Evolutionary conservation across 2,888 invertebrate genomes (phyloP).

Genomic region (Hoplodrina blanda): DNA sequence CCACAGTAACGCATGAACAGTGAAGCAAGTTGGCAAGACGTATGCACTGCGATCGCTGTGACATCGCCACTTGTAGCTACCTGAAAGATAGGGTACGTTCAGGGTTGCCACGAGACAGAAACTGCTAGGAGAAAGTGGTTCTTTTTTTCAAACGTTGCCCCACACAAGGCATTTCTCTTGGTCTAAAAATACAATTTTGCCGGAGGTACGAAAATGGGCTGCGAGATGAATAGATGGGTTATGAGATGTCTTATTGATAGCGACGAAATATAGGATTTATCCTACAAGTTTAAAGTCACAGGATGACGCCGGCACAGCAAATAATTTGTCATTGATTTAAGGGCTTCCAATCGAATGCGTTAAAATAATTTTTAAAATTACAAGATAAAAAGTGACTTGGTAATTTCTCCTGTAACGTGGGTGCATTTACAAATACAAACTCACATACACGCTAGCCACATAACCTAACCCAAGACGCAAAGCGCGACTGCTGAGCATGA

Average conservation of each 20-base stretch:
- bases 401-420: too few species aligned
- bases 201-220: conserved; percentile 10
- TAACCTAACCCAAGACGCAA: too few species aligned
- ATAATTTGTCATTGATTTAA: too few species aligned
- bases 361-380: too few species aligned
- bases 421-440: too few species aligned
- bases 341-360: too few species aligned
- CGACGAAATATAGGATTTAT: background rate
- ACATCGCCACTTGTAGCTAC: conserved; percentile 48
- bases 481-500: too few species aligned
- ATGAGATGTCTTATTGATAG: conserved; percentile 12
- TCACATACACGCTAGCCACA: too few species aligned
- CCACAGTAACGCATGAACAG: conserved; percentile 15
- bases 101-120: conserved; percentile 17
- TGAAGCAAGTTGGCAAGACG: conserved; percentile 40
- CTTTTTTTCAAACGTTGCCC: too few species aligned
- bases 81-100: conserved; percentile 27
- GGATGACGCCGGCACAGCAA: too few species aligned
- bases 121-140: background rate
- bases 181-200: conserved; percentile 38
- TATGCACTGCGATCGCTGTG: conserved; percentile 30
- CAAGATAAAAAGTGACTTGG: too few species aligned
- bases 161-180: conserved; percentile 2
- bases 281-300: too few species aligned
- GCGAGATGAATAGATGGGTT: conserved; percentile 19